Conservation (phyloP, 2,113 vertebrate species). For the Irena cyanogastra region DNA sequence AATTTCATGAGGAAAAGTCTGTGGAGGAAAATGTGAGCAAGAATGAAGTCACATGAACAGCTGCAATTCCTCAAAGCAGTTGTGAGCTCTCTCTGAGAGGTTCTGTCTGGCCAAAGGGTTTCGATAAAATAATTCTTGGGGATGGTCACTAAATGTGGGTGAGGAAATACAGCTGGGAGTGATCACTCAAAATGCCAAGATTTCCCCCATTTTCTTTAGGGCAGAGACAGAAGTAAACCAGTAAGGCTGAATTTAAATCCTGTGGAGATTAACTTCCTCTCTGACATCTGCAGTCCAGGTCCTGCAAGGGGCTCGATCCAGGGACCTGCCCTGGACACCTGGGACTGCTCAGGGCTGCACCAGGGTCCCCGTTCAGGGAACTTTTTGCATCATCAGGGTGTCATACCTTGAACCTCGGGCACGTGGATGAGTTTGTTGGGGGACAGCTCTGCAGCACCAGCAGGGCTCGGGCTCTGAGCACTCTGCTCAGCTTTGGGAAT, state of each 20-base stretch:
- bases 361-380: not conserved
- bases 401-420: fast-evolving
- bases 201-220: not conserved
- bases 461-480: fast-evolving
- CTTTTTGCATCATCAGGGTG: fast-evolving
- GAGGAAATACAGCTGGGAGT: not conserved
- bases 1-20: not conserved
- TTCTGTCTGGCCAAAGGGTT: not conserved
- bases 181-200: not conserved
- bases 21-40: not conserved
- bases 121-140: not conserved
- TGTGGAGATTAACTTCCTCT: not conserved
- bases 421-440: fast-evolving
- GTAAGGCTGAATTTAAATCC: not conserved
- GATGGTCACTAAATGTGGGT: not conserved
- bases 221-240: not conserved
- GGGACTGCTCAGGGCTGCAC: not conserved
- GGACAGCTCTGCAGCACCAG: not conserved
- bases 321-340: not conserved
- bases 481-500: not conserved
- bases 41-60: not conserved
- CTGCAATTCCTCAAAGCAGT: not conserved
- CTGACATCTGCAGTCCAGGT: not conserved
- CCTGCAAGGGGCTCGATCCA: fast-evolving
- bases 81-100: not conserved